A percentile compares a stretch with the other conserved stretches of the same genome.
These are phyloP conservation scores for Lacanobia oleracea DNA, from an alignment of 2,888 invertebrate species.

Conservation along the genomic window DNA sequence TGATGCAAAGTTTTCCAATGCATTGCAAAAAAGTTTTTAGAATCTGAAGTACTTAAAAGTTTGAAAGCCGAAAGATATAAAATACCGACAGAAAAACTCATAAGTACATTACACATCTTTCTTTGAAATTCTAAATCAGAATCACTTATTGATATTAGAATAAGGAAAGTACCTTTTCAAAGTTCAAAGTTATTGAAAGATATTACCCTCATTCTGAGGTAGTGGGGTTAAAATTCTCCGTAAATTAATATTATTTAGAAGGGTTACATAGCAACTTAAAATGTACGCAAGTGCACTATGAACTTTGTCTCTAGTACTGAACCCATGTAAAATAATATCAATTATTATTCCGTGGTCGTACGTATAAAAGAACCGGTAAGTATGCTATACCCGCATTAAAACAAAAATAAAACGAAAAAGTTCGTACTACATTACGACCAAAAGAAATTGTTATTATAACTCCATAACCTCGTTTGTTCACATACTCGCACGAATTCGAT, in stretches of 20 bases:
- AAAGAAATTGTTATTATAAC: conserved; percentile 32
- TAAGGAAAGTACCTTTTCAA: not conserved
- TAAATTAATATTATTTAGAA: not conserved
- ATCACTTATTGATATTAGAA: conserved; percentile 2
- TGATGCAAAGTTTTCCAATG: not conserved
- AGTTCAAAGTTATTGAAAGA: too few species aligned
- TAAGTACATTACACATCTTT: conserved; percentile 10
- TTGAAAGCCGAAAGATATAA: not conserved
- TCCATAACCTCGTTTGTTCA: conserved; percentile 24
- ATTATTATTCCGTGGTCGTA: not conserved
- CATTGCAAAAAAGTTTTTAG: conserved; percentile 1
- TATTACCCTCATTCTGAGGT: too few species aligned
- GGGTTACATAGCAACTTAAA: not conserved
- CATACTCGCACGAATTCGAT: conserved; percentile 37
- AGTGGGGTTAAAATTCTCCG: too few species aligned
- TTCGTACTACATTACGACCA: conserved; percentile 1
- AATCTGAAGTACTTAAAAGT: conserved; percentile 23
- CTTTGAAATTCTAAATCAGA: not conserved
- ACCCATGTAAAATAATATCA: too few species aligned
- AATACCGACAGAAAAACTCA: not conserved
- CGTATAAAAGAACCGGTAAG: not conserved
- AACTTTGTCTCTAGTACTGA: not conserved
- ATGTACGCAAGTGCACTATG: too few species aligned
- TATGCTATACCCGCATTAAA: not conserved
- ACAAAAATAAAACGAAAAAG: conserved; percentile 15